Base-by-base conservation (phyloP, 2,888 invertebrate genomes). In the Drepana falcataria region DNA sequence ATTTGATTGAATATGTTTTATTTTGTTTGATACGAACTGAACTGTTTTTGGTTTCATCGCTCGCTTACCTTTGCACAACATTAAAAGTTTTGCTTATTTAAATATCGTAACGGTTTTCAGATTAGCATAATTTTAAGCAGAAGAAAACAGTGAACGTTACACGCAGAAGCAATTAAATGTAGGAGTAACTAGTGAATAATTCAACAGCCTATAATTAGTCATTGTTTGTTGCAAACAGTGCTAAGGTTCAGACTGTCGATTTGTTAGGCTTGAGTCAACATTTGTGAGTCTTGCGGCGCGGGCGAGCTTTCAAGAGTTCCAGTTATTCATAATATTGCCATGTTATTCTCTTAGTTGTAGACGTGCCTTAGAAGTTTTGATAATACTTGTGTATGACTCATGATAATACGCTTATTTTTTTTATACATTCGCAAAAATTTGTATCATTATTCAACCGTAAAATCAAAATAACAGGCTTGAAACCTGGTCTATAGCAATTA, bases 221-320 rank as follows among this genome's bases (percentile, higher is more conserved):
- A 53, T 62, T 66, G 66, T 68, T 75, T 66, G 65, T 67, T n/a
- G 56, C 65, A 67, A 68, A 65, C 62, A 67, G 65, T 59, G 64
- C 59, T 66, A 63, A 66, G 63, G 57, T 62, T 54, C 57, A 58
- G 52, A 53, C 57, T 66, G 64, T 66, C 65, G 65, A 69, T 74
- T 72, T 72, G 66, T 69, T 66, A 65, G 64, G 49, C 56, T 66
- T 63, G 58, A 63, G 69, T 69, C 68, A 75, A 72, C 67, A 72
- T 74, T 73, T 70, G 63, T 51, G 53, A 44, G 58, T 60, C 55
- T 65, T 59, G 63, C 52, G 66, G 64, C 56, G 48, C 55, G 55
- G 66, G 64, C 56, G 48, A 56, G 55, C 51, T 48, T 59, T 66
- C 58, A 59, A 67, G 63, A 58, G 58, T 57, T 59, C 57, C 60